Evolutionary conservation across 2,888 invertebrate genomes (phyloP).

Genomic region (Hecatera dysodea): DNA sequence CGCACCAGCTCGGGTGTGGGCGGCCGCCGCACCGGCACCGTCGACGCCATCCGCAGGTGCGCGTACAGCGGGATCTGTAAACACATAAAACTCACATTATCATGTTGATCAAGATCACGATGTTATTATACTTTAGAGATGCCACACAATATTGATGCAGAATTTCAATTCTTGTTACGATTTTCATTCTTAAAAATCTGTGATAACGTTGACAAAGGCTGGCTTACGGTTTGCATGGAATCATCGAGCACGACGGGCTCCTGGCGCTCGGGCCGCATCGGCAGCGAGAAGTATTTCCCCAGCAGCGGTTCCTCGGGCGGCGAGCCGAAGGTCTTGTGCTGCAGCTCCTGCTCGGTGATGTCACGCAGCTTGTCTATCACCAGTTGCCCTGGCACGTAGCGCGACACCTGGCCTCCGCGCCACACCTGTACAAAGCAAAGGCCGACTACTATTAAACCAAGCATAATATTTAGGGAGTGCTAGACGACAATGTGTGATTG

Average conservation of each 20-base stretch:
- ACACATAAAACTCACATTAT: background rate
- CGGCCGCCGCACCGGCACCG: slow-evolving; percentile 90
- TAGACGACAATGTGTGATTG: background rate
- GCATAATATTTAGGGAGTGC: background rate
- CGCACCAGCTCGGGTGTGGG: slow-evolving; percentile 90
- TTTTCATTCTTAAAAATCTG: background rate
- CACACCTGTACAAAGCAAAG: slow-evolving; percentile 78
- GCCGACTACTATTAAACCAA: background rate
- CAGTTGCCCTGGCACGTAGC: slow-evolving; percentile 88
- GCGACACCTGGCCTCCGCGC: slow-evolving; percentile 88
- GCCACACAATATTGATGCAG: background rate
- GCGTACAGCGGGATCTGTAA: slow-evolving; percentile 93
- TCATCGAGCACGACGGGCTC: slow-evolving; percentile 91
- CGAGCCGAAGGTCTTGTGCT: slow-evolving; percentile 88
- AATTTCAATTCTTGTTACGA: background rate
- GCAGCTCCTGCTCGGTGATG: slow-evolving; percentile 83
- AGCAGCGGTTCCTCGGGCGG: slow-evolving; percentile 90
- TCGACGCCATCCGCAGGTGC: slow-evolving; percentile 92
- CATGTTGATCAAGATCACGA: background rate
- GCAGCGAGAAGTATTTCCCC: slow-evolving; percentile 91
- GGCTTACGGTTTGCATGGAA: slow-evolving; percentile 85
- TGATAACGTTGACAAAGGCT: background rate
- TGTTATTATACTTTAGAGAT: no score
- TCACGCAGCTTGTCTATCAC: slow-evolving; percentile 82
- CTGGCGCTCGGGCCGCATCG: slow-evolving; percentile 87